Conservation (phyloP, 92 coral and sea anemone species). For the Parazoanthus darwini region DNA sequence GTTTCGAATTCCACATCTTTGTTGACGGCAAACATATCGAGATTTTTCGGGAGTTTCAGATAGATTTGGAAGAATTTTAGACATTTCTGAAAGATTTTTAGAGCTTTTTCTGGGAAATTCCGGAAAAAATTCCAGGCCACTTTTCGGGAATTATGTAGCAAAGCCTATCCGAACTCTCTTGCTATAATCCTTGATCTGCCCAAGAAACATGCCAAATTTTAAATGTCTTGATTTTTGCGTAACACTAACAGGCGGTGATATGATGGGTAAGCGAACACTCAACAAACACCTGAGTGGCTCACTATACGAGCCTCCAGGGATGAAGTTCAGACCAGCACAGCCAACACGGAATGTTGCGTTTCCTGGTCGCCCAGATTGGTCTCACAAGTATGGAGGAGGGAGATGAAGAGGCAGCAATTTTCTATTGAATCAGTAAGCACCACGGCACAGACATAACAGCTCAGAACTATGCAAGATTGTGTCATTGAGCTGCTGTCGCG, state of each 20-base stretch:
- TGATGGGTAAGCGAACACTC: conserved; percentile 80
- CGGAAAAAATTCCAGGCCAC: too few species aligned
- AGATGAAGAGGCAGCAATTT: conserved; percentile 12
- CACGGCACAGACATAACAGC: not conserved
- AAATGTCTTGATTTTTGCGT: too few species aligned
- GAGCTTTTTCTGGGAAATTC: too few species aligned
- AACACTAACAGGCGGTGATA: conserved; percentile 56
- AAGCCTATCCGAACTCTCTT: too few species aligned
- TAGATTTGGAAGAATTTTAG: too few species aligned
- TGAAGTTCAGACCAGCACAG: conserved; percentile 58
- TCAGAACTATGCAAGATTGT: not conserved
- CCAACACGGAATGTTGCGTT: conserved; percentile 79
- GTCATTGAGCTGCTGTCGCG: not conserved
- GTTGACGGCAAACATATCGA: too few species aligned
- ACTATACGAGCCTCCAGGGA: conserved; percentile 93
- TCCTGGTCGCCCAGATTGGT: conserved; percentile 93
- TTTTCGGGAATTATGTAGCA: too few species aligned
- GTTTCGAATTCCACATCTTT: too few species aligned
- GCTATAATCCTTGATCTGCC: too few species aligned
- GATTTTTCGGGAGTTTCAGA: too few species aligned
- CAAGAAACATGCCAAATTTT: not conserved
- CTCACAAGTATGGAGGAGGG: conserved; percentile 68
- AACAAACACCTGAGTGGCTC: conserved; percentile 89
- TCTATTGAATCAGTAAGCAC: not conserved
- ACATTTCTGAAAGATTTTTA: too few species aligned